Evolutionary conservation across 2,797 vertebrate species (phyloP).

Genomic region (Alectoris magna): DNA sequence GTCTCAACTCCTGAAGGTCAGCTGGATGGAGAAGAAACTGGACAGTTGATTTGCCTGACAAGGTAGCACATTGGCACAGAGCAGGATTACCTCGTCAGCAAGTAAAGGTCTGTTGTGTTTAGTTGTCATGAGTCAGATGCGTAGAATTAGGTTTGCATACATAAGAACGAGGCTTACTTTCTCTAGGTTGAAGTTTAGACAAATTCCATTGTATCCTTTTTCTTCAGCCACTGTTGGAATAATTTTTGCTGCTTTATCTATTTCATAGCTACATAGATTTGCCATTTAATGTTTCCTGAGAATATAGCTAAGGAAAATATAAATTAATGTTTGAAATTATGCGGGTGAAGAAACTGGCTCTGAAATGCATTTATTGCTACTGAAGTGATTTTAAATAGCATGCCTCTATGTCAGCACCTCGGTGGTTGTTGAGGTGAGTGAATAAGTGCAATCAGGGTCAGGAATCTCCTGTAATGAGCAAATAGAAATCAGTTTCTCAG

Average conservation of each 20-base stretch:
- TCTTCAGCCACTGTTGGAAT: background rate
- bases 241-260: background rate
- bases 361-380: background rate
- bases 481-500: background rate
- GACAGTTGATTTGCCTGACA: background rate
- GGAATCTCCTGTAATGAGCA: background rate
- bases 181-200: background rate
- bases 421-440: background rate
- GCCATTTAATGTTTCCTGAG: background rate
- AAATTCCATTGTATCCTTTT: background rate
- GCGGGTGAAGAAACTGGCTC: background rate
- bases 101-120: background rate
- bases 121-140: background rate
- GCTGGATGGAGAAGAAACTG: background rate
- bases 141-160: background rate
- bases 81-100: background rate
- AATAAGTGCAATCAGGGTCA: background rate
- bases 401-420: background rate
- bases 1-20: background rate
- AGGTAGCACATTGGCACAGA: background rate
- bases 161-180: background rate
- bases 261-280: background rate
- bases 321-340: background rate
- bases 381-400: background rate
- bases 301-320: background rate